Evolutionary conservation across 2,888 invertebrate genomes (phyloP).

Genomic region (Pristionchus japonicus): DNA sequence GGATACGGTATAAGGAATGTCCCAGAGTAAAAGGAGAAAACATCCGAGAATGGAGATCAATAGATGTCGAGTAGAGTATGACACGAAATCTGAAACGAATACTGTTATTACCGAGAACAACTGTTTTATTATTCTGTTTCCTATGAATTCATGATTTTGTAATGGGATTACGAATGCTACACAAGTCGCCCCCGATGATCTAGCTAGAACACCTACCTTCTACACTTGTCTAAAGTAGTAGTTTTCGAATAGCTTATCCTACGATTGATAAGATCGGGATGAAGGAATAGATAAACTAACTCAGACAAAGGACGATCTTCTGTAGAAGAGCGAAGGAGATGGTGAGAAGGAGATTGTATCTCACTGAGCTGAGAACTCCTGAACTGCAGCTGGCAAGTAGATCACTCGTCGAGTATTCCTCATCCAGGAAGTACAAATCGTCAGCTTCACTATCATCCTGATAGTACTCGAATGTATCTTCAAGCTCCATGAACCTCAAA

Average conservation of each 20-base stretch:
- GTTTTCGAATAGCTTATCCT: no score
- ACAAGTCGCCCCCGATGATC: no score
- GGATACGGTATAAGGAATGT: slow-evolving; percentile 41
- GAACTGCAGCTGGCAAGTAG: not conserved
- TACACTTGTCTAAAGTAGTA: no score
- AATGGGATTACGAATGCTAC: no score
- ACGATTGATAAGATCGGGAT: no score
- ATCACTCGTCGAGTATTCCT: slow-evolving; percentile 29
- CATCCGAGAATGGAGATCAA: slow-evolving; percentile 19
- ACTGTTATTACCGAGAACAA: not conserved
- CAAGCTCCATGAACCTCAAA: not conserved
- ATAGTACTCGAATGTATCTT: slow-evolving; percentile 2
- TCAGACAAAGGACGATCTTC: not conserved
- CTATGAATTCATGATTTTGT: no score
- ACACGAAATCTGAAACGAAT: slow-evolving; percentile 14
- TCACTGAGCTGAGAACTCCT: slow-evolving; percentile 23
- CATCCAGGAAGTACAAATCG: not conserved
- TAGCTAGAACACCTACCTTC: no score
- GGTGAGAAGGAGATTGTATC: slow-evolving; percentile 42
- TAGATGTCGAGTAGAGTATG: slow-evolving; percentile 12
- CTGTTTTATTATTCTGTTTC: no score
- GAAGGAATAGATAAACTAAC: not conserved
- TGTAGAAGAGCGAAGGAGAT: slow-evolving; percentile 33
- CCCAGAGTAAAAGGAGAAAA: slow-evolving; percentile 16
- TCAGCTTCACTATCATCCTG: not conserved